A percentile compares a stretch with the other conserved stretches of the same genome.
phyloP scores from a whole-genome alignment of 2,888 invertebrate genomes.

The Drosophila maculinotata region DNA sequence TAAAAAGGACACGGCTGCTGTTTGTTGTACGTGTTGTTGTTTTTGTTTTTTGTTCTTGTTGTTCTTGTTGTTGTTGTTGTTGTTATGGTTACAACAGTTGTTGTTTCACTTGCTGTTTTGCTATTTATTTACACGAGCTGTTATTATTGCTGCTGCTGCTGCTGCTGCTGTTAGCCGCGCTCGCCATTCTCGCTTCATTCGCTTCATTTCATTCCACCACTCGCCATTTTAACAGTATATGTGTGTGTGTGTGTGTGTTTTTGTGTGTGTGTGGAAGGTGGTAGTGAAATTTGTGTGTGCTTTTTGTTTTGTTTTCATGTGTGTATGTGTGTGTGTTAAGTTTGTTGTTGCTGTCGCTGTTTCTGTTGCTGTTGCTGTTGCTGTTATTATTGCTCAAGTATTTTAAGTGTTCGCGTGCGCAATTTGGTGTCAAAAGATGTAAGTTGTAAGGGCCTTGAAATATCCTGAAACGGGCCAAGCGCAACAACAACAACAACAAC shows the following conservation, averaged over 20 bases:
- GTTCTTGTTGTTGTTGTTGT: constrained; percentile 13
- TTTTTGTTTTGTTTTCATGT: constrained; percentile 36
- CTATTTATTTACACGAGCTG: constrained; percentile 7
- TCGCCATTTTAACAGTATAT: constrained; percentile 42
- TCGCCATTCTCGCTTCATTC: constrained; percentile 35
- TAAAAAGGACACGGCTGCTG: constrained; percentile 18
- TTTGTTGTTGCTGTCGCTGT: constrained; percentile 10
- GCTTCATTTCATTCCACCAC: constrained; percentile 22
- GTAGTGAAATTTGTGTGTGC: constrained; percentile 36
- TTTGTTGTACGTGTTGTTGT: constrained; percentile 14
- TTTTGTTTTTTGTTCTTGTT: no score
- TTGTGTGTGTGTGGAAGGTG: constrained; percentile 31
- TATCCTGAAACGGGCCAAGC: constrained; percentile 51
- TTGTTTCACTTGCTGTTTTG: no score
- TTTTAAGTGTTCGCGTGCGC: constrained; percentile 71
- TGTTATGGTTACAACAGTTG: no score
- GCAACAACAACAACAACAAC: constrained; percentile 15
- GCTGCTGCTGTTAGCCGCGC: constrained; percentile 28
- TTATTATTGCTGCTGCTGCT: constrained; percentile 10
- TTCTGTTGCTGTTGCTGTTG: constrained; percentile 31
- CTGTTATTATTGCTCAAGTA: constrained; percentile 39
- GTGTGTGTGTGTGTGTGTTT: no score
- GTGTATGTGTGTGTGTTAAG: constrained; percentile 4
- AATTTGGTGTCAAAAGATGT: constrained; percentile 62
- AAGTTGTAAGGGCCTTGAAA: constrained; percentile 66